Evolutionary conservation across 2,888 invertebrate genomes (phyloP).

Genomic region (Cepaea hortensis): DNA sequence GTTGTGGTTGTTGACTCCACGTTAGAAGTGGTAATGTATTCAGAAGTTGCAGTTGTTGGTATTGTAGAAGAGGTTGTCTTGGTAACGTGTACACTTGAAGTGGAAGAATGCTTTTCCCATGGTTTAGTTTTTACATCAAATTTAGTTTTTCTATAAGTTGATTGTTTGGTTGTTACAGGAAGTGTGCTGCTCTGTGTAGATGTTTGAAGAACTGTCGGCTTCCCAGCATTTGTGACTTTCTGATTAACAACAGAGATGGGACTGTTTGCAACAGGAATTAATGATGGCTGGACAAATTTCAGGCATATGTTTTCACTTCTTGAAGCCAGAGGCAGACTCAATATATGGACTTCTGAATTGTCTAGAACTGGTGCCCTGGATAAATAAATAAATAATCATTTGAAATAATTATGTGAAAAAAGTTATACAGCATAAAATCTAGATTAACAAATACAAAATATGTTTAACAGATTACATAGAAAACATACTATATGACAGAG

Average conservation of each 20-base stretch:
- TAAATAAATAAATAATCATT: neutral
- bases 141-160: neutral
- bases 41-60: constrained; percentile 16
- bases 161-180: neutral
- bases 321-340: constrained; percentile 71
- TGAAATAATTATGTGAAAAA: neutral
- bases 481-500: too few relatives aligned
- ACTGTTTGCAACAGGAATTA: neutral
- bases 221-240: neutral
- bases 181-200: neutral
- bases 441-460: neutral
- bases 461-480: neutral
- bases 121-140: neutral
- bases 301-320: constrained; percentile 68
- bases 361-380: constrained; percentile 60
- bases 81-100: neutral
- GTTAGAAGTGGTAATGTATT: neutral
- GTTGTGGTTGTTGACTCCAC: neutral
- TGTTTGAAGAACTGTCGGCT: neutral
- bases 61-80: neutral
- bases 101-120: constrained; percentile 9
- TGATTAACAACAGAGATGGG: neutral
- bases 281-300: constrained; percentile 66
- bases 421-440: neutral
- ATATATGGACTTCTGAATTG: constrained; percentile 65